Conservation (phyloP, 2,797 vertebrate genomes). For the Pseudochaenichthys georgianus region DNA sequence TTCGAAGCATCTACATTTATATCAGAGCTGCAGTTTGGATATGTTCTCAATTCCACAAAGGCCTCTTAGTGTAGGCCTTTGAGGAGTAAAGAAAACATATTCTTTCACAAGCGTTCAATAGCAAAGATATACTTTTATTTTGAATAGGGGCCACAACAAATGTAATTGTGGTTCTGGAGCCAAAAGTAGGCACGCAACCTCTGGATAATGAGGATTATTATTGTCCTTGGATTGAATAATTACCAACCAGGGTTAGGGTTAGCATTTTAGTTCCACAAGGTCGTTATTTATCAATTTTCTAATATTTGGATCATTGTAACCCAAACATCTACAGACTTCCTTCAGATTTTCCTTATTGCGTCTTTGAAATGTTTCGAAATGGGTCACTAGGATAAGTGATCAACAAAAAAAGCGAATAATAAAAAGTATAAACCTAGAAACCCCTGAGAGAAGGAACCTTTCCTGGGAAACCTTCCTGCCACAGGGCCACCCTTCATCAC, state of each 20-base stretch:
- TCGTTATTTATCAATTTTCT: background rate
- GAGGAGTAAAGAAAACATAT: no score
- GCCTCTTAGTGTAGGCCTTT: no score
- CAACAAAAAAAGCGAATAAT: background rate
- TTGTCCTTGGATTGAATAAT: background rate
- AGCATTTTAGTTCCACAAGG: background rate
- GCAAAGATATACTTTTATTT: background rate
- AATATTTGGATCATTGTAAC: background rate
- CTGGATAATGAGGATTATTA: background rate
- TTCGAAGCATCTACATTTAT: background rate
- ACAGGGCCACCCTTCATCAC: constrained; percentile 9
- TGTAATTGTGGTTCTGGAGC: background rate
- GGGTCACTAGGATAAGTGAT: background rate
- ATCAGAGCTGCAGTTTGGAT: background rate
- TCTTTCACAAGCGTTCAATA: background rate
- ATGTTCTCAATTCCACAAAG: no score
- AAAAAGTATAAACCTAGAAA: constrained; percentile 25
- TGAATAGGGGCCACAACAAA: background rate
- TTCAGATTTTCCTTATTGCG: background rate
- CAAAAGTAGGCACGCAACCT: background rate
- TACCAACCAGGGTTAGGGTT: background rate
- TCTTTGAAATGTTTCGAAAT: background rate
- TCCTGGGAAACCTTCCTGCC: constrained; percentile 22
- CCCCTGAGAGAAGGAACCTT: constrained; percentile 19
- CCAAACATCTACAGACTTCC: background rate